Evolutionary conservation across 2,797 vertebrate species (phyloP), one percentile per base, ranked within the genome.

Genomic region (Pantherophis alleghaniensis): DNA sequence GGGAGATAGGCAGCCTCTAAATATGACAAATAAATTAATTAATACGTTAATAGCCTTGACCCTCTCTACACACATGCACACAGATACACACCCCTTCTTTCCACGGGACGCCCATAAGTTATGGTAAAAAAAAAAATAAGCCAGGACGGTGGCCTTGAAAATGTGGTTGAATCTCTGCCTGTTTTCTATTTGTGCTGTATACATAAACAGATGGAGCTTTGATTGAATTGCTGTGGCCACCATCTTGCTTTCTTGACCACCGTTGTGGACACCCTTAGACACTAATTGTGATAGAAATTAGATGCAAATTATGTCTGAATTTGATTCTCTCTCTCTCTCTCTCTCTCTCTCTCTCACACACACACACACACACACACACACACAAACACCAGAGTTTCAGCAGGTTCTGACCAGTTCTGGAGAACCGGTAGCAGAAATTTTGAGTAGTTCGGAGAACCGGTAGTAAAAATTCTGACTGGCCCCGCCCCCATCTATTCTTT

Each of bases 41-140:
- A 74, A 74, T 74, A 20, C 1, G 18, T 74, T 95, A 97, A 96
- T 95, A 91, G 91, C 32, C 51, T 94, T 14, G 66, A 63, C 37
- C 95, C 91, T 74, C 91, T 42, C 92, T n/a, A 89, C 89, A 94
- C 93, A 91, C 55, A 26, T 47, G 22, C 2, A 1, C 10, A 83
- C 20, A 83, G 20, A 83, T 24, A 83, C 37, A 47, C 74, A 22
- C 4, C 20, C 37, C 20, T 83, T 83, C 37, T 83, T 47, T 83
- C 20, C 20, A 37, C 20, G 20, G 37, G 37, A 24, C 1, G 2
- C 42, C 32, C 22, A 83, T 42, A 24, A 24, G 4, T 10, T 24
- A 5, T 47, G 9, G 37, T 47, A 37, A 0, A 11, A 47, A 74
- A 79, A 83, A 10, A 22, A 42, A n/a, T 22, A 11, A 22, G 74